phyloP scores from a whole-genome alignment of 2,113 vertebrate species.

The Corydoras sp. region DNA sequence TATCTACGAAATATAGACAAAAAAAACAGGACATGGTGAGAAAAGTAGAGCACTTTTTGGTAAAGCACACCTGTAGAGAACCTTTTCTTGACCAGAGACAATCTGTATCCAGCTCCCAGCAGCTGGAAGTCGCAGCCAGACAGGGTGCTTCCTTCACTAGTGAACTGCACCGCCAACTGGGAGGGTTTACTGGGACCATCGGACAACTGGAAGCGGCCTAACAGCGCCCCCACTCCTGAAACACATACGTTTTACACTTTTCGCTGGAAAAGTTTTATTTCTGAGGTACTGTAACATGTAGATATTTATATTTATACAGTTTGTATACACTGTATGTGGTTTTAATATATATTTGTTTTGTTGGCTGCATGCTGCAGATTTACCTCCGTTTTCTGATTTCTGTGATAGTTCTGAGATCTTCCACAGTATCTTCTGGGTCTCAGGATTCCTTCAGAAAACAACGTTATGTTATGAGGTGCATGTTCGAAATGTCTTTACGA shows the following conservation, averaged over 20 bases:
- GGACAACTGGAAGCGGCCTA: conserved; percentile 74
- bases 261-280: too few relatives aligned
- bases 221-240: conserved; percentile 75
- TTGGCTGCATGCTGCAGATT: too few relatives aligned
- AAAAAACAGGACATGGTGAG: too few relatives aligned
- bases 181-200: conserved; percentile 77
- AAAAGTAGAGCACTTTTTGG: background rate
- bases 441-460: conserved; percentile 66
- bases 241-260: background rate
- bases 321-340: too few relatives aligned
- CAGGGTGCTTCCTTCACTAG: conserved; percentile 79
- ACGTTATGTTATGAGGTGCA: too few relatives aligned
- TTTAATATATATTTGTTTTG: too few relatives aligned
- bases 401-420: conserved; percentile 85
- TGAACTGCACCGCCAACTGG: conserved; percentile 78
- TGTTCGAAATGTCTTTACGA: too few relatives aligned
- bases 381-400: conserved; percentile 87
- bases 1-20: too few relatives aligned
- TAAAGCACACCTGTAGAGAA: conserved; percentile 74
- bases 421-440: conserved; percentile 82
- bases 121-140: conserved; percentile 82
- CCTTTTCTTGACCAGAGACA: conserved; percentile 83
- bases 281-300: too few relatives aligned
- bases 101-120: conserved; percentile 76
- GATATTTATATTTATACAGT: too few relatives aligned